A percentile compares a stretch with the other conserved stretches of the same genome.
Evolutionary conservation across 2,113 vertebrate species (phyloP).

Genomic region (Myodes glareolus): DNA sequence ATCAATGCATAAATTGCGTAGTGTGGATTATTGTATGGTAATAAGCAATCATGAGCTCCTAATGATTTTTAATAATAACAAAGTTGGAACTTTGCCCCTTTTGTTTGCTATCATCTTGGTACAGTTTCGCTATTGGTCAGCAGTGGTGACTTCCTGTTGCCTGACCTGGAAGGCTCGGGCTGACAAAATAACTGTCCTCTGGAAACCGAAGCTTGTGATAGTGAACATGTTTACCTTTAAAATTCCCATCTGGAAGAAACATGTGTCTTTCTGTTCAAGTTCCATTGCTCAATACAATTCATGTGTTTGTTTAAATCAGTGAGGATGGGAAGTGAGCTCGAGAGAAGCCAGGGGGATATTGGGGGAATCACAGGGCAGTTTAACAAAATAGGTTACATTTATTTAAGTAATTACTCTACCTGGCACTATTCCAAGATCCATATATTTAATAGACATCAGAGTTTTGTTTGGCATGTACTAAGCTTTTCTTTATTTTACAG

Average conservation of each 20-base stretch:
- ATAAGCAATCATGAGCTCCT: background rate
- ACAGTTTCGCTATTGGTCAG: background rate
- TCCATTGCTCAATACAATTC: background rate
- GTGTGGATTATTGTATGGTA: background rate
- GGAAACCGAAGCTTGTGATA: background rate
- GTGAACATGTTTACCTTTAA: background rate
- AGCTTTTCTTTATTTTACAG: background rate
- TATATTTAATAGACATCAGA: background rate
- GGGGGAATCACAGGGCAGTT: background rate
- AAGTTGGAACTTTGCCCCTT: background rate
- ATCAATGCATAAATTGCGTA: background rate
- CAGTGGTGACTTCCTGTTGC: background rate
- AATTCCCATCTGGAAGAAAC: background rate
- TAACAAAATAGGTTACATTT: background rate
- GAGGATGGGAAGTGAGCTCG: background rate
- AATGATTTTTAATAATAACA: background rate
- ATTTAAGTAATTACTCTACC: background rate
- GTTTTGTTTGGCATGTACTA: background rate
- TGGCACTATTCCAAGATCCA: background rate
- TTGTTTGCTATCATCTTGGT: background rate
- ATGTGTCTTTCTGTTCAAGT: background rate
- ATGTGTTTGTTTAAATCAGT: background rate
- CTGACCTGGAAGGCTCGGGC: background rate
- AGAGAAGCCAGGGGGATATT: background rate
- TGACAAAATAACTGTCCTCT: background rate